Conservation (phyloP, 1,140 invertebrate genomes). For the Monochamus saltuarius region DNA sequence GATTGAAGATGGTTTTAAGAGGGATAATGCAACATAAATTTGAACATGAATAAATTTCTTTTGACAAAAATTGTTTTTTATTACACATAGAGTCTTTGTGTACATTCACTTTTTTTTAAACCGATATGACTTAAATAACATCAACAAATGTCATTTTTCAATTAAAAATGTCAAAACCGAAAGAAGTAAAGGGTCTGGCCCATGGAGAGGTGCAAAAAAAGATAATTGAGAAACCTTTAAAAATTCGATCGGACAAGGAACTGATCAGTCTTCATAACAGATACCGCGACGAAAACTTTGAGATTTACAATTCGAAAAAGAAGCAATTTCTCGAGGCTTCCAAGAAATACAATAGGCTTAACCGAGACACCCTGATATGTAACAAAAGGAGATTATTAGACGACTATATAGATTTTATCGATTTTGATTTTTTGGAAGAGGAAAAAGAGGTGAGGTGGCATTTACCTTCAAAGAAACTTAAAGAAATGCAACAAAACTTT, state of each 20-base stretch:
- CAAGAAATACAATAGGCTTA: constrained; percentile 30
- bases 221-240: constrained; percentile 22
- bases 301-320: constrained; percentile 33
- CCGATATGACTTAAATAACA: no score
- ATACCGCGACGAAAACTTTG: constrained; percentile 32
- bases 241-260: constrained; percentile 22
- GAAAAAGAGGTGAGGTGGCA: constrained; percentile 14
- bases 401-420: constrained; percentile 23
- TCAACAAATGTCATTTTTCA: no score
- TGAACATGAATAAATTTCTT: no score
- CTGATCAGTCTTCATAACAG: constrained; percentile 26
- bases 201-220: constrained; percentile 25
- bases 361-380: constrained; percentile 22
- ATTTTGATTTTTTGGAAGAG: constrained; percentile 17
- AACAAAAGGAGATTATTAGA: constrained; percentile 14
- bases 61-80: no score
- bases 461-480: background rate
- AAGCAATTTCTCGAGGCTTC: constrained; percentile 24
- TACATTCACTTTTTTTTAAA: no score
- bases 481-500: background rate
- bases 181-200: background rate
- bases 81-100: no score
- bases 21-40: background rate
- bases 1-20: constrained; percentile 62
- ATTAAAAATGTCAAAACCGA: constrained; percentile 1